These are phyloP conservation scores for Ischnura elegans DNA, from an alignment of 2,888 invertebrate species.

Conservation along the genomic window DNA sequence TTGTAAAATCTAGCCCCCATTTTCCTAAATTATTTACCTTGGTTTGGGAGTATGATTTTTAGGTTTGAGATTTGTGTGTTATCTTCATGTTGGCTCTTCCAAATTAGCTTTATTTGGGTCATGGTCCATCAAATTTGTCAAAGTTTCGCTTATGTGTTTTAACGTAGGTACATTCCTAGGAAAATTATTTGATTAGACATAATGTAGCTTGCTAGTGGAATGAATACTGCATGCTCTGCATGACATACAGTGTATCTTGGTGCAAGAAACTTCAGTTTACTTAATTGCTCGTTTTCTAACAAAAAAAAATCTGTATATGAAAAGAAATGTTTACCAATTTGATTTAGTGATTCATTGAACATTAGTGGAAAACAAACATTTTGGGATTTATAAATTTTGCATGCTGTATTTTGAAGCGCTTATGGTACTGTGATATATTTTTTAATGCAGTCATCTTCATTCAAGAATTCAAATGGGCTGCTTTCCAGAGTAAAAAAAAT, in stretches of 20 bases:
- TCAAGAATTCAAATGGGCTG: too few relatives aligned
- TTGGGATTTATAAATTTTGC: not conserved
- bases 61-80: not conserved
- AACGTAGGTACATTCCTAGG: too few relatives aligned
- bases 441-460: not conserved
- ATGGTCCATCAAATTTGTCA: not conserved
- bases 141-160: not conserved
- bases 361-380: not conserved
- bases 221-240: not conserved
- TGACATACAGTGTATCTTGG: not conserved
- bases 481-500: too few relatives aligned
- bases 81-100: not conserved
- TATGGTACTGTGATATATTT: not conserved
- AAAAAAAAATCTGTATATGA: not conserved
- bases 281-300: not conserved
- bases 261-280: not conserved
- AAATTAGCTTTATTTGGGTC: not conserved
- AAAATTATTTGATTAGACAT: too few relatives aligned
- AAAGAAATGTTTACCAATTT: not conserved
- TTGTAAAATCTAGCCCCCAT: too few relatives aligned
- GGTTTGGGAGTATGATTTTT: not conserved
- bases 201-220: not conserved
- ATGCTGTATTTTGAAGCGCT: too few relatives aligned
- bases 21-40: not conserved
- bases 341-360: not conserved